Base-by-base conservation (phyloP, 2,888 invertebrate genomes). In the Fragum whitleyi region DNA sequence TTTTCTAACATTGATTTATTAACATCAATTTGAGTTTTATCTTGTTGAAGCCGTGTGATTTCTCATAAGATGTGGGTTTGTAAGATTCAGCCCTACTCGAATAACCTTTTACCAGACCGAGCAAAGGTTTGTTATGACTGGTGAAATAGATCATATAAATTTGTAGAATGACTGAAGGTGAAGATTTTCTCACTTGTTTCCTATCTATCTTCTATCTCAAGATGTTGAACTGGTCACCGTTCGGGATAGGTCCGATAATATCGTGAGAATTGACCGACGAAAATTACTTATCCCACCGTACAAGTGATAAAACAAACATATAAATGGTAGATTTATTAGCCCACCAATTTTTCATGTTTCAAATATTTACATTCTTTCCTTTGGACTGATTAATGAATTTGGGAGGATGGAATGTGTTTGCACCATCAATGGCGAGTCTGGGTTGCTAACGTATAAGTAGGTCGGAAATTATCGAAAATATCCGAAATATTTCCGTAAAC, bases 251-350 rank as follows among this genome's bases (percentile, higher is more conserved):
- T 14, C 42, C 42, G 65, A 65, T 65, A 65, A 65, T 23, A 73
- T 57, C 77, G 77, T 77, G 77, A 77, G 77, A 77, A 77, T 14
- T 77, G 77, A 59, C 77, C 77, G 32, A 57, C 57, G 57, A 61
- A 68, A 36, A 68, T 29, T 72, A 29, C 72, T 77, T 72, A 77
- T 57, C 72, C 68, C 51, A 39, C 55, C 59, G 21, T 21, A 39
- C 57, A 73, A 51, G 72, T 55, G 77, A 73, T 73, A 77, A 77
- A 72, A 73, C 28, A 72, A 47, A 77, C 77, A 77, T 68, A 77
- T 73, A 77, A 61, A 73, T 42, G 21, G 28, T 28, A 51, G 39
- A 39, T 51, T 59, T 72, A 67, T 77, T 72, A 77, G 57, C 68
- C 68, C 39, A 77, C 55, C 68, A 67, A 67, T 77, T 68, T 73